Percentiles rank a stretch among this genome's conserved stretches.
Conservation (phyloP, 2,113 vertebrate genomes). For the Mesoclemmys tuberculata region DNA sequence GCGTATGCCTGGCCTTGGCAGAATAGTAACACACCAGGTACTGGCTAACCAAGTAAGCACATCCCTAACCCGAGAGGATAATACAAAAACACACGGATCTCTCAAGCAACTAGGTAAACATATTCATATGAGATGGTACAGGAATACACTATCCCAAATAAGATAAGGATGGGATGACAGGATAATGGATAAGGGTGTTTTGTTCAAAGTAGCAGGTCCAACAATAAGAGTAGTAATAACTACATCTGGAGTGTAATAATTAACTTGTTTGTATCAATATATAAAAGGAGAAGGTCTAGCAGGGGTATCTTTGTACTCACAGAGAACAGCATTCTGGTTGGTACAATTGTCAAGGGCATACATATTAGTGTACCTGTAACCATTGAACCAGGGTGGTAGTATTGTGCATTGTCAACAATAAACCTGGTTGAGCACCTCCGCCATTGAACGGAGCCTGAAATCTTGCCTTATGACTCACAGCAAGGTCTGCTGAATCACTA, state of each 20-base stretch:
- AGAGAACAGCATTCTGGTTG: too few relatives aligned
- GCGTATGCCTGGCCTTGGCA: background rate
- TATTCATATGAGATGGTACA: background rate
- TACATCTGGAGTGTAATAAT: too few relatives aligned
- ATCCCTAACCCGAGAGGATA: background rate
- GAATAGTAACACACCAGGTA: background rate
- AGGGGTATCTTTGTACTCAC: background rate
- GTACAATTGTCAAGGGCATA: too few relatives aligned
- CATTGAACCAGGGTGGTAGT: too few relatives aligned
- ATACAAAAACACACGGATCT: background rate
- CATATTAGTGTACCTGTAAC: too few relatives aligned
- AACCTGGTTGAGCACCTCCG: too few relatives aligned
- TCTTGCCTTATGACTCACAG: too few relatives aligned
- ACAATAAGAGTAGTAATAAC: background rate
- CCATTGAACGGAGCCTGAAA: too few relatives aligned
- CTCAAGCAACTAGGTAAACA: background rate
- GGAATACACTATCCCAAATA: background rate
- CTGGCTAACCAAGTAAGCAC: background rate
- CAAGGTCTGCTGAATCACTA: too few relatives aligned
- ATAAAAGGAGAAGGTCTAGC: background rate
- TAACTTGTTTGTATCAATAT: background rate
- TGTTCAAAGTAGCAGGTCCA: background rate
- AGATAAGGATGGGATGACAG: background rate
- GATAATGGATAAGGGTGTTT: background rate
- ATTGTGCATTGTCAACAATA: too few relatives aligned